Percentiles rank a stretch among this genome's conserved stretches.
These are phyloP conservation scores for Eupithecia insigniata DNA, from an alignment of 2,888 invertebrate genomes.

Conservation along the genomic window DNA sequence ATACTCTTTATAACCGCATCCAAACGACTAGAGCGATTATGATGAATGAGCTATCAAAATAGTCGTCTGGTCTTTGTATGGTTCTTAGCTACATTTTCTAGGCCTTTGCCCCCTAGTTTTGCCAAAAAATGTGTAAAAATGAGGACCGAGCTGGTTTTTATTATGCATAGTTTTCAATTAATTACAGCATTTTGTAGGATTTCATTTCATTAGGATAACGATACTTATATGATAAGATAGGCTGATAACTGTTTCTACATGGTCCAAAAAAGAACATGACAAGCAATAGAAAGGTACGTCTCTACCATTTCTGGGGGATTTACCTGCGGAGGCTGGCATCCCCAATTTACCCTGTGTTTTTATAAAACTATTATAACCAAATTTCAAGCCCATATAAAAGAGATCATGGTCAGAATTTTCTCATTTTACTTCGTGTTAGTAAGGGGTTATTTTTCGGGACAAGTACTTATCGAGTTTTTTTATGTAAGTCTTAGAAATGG, in stretches of 20 bases:
- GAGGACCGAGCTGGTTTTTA: neutral
- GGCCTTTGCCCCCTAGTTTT: neutral
- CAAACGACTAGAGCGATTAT: neutral
- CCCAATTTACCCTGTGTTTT: neutral
- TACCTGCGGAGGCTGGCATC: conserved; percentile 3
- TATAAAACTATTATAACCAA: neutral
- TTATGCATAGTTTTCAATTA: neutral
- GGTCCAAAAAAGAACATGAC: neutral
- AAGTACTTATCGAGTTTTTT: neutral
- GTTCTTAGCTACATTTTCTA: neutral
- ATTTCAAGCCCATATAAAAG: neutral
- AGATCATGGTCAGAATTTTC: neutral
- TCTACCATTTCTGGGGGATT: neutral
- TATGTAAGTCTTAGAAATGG: neutral
- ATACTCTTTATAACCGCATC: neutral
- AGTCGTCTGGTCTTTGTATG: neutral
- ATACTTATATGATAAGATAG: neutral
- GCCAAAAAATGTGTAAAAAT: neutral
- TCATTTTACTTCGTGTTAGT: neutral
- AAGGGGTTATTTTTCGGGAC: neutral
- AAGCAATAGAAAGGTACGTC: neutral
- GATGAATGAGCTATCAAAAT: neutral
- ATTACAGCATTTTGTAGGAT: neutral
- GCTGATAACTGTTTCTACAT: neutral
- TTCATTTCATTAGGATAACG: neutral